These are phyloP conservation scores for Pterophyllum scalare DNA, from an alignment of 2,113 vertebrate genomes.

Conservation along the genomic window DNA sequence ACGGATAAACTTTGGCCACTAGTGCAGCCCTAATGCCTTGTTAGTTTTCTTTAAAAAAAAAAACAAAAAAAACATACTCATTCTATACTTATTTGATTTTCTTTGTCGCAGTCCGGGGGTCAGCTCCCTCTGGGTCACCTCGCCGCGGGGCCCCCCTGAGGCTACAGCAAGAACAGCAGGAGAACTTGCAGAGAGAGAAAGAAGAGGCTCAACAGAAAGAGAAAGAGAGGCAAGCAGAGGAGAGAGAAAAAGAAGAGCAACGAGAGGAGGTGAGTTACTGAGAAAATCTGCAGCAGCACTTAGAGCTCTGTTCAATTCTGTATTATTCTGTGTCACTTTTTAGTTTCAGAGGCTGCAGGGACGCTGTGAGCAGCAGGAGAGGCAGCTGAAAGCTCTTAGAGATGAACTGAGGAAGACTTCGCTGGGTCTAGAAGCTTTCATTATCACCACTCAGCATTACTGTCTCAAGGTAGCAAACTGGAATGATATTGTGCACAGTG, in stretches of 20 bases:
- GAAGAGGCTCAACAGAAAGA: conserved; percentile 77
- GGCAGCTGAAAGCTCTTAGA: conserved; percentile 79
- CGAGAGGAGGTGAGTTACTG: conserved; percentile 65
- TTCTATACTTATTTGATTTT: no score
- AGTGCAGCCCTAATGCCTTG: background rate
- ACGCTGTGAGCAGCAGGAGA: conserved; percentile 86
- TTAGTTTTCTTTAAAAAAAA: background rate
- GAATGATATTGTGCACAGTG: background rate
- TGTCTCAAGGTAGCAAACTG: conserved; percentile 83
- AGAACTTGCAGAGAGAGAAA: conserved; percentile 73
- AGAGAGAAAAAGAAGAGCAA: conserved; percentile 59
- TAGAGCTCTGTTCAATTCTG: background rate
- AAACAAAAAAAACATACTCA: background rate
- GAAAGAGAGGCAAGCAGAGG: conserved; percentile 57
- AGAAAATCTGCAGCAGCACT: background rate
- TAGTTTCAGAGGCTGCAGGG: conserved; percentile 86
- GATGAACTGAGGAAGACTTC: conserved; percentile 85
- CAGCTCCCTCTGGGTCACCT: conserved; percentile 64
- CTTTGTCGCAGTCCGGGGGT: conserved; percentile 46
- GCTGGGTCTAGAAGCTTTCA: conserved; percentile 88
- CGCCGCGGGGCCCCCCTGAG: conserved; percentile 58
- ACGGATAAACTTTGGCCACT: background rate
- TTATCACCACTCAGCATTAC: conserved; percentile 91
- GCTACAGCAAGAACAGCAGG: conserved; percentile 73
- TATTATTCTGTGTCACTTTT: conserved; percentile 1